Conservation (phyloP, 1,140 invertebrate genomes). For the Meloidogyne exigua region DNA sequence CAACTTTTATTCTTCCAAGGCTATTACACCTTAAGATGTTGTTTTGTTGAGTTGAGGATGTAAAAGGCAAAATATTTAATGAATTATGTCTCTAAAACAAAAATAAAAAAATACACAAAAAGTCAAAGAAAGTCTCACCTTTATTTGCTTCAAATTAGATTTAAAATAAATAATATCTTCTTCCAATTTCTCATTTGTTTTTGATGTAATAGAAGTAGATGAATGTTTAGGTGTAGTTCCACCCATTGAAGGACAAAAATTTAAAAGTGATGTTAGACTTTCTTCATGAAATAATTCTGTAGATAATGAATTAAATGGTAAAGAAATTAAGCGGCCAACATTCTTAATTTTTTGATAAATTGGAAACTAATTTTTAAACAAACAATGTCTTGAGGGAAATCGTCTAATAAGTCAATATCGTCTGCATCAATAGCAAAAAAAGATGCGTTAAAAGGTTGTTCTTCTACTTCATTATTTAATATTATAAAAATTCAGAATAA, state of each 20-base stretch:
- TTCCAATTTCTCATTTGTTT: not conserved
- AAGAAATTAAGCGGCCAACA: not conserved
- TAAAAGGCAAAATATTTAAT: not conserved
- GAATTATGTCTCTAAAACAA: constrained; percentile 13
- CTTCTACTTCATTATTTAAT: not conserved
- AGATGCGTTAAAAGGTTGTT: not conserved
- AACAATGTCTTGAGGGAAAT: not conserved
- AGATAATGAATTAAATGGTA: constrained; percentile 30
- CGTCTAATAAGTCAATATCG: not conserved
- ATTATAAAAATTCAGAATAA: not conserved
- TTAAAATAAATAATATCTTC: not conserved
- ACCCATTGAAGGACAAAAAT: constrained; percentile 38
- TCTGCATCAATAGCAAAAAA: not conserved
- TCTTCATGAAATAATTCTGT: constrained; percentile 49
- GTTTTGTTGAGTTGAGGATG: not conserved
- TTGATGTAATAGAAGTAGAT: constrained; percentile 35
- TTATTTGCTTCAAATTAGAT: not conserved
- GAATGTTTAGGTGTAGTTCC: constrained; percentile 25
- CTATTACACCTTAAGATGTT: not conserved
- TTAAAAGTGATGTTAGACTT: constrained; percentile 48
- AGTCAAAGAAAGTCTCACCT: not conserved
- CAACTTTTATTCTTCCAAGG: not conserved
- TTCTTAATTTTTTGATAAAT: not conserved
- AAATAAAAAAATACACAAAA: not conserved
- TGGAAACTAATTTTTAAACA: not conserved